These are phyloP conservation scores for Cebuella pygmaea DNA, from an alignment of 2,797 vertebrate genomes.

Conservation along the genomic window DNA sequence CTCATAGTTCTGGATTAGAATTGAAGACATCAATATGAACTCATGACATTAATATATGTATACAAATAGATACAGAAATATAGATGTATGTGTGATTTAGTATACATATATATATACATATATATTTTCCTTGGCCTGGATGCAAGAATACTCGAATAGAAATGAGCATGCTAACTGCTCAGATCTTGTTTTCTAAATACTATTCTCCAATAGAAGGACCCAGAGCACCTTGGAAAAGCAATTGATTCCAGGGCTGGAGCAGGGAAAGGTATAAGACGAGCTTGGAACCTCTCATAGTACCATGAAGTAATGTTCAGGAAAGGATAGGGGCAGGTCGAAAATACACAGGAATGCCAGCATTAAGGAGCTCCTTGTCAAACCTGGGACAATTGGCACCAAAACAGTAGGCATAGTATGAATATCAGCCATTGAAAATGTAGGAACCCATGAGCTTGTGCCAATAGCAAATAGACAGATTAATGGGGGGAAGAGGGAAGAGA, in stretches of 20 bases:
- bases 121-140: background rate
- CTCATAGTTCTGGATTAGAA: background rate
- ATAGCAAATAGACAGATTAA: background rate
- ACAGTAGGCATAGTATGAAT: background rate
- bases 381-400: background rate
- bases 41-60: background rate
- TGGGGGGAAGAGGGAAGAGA: background rate
- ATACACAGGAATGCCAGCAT: background rate
- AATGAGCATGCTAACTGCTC: background rate
- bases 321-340: background rate
- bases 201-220: background rate
- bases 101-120: background rate
- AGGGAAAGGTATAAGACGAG: constrained; percentile 9
- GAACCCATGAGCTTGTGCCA: background rate
- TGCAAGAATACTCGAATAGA: background rate
- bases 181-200: background rate
- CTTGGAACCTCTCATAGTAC: background rate
- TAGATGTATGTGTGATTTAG: background rate
- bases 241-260: background rate
- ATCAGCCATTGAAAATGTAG: background rate
- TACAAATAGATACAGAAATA: background rate
- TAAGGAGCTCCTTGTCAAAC: background rate
- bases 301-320: background rate
- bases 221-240: background rate
- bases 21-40: background rate